Conservation (phyloP, 2,888 invertebrate genomes). For the Apantesis nais region DNA sequence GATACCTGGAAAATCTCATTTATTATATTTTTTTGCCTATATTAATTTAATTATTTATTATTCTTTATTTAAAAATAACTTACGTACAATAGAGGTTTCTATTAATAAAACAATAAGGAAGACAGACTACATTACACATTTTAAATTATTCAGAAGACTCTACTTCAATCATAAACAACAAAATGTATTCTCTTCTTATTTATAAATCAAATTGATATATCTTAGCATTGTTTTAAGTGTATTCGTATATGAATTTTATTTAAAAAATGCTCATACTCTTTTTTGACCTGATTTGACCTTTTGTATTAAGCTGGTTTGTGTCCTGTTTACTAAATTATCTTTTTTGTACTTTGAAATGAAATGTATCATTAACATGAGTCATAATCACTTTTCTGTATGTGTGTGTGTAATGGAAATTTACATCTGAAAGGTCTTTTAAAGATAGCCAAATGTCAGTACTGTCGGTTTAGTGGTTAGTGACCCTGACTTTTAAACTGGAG, state of each 20-base stretch:
- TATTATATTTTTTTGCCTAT: not conserved
- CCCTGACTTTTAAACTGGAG: too few species aligned
- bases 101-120: not conserved
- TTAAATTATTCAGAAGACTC: not conserved
- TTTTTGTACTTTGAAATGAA: not conserved
- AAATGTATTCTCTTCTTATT: not conserved
- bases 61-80: not conserved
- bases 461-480: too few species aligned
- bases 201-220: not conserved
- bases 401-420: not conserved
- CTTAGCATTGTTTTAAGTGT: not conserved
- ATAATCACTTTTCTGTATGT: not conserved
- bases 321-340: not conserved
- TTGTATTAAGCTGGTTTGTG: not conserved
- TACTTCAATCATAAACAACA: not conserved
- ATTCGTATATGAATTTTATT: too few species aligned
- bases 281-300: not conserved
- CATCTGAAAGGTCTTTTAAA: not conserved
- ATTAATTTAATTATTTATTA: not conserved
- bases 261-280: not conserved
- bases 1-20: not conserved
- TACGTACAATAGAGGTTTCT: not conserved
- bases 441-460: not conserved
- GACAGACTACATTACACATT: not conserved
- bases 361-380: not conserved